Base-by-base conservation (phyloP, 1,140 invertebrate species). In the Latrodectus geometricus region DNA sequence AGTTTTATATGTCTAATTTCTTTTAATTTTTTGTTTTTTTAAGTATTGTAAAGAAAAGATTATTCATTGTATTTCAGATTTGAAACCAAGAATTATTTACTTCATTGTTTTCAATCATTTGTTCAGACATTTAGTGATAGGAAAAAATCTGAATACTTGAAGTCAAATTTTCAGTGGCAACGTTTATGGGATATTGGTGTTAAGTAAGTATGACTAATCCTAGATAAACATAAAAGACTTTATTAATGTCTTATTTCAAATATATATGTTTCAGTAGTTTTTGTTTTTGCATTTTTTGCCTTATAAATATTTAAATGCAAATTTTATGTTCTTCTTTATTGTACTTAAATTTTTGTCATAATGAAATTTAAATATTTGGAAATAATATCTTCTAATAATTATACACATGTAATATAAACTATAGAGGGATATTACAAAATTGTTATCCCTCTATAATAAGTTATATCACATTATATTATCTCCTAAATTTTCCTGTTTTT, bases 101-200 rank as follows among this genome's bases (percentile, higher is more conserved):
- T 86, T 8, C 35, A 8, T 5, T 78, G 83, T 48, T 86, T 74
- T 21, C 69, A 72, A 12, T 70, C 83, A 35, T 77, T 78, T 72
- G 83, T 86, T 35, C 50, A 86, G 21, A 66, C 83, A 17, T 86
- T 86, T 86, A 65, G 83, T 8, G 48, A 8, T 61, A 21, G 14
- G 20, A 23, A 21, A 4, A 77, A 61, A 77, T 48, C 21, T 52
- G 48, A 65, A 21, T 48, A 52, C n/a, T 11, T 11, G 35, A 48
- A 77, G 35, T 5, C 65, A 35, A 20, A 50, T 56, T 86, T 77
- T 72, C 20, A 86, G 0, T 86, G 75, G 83, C 68, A 78, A n/a
- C 65, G 68, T 56, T 72, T 86, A 11, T 86, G 83, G 83, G 83
- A 86, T 23, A 23, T 86, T n/a, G 83, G 48, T 56, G 75, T 86